Evolutionary conservation across 1,140 invertebrate species (phyloP), one percentile per base, ranked within the genome.

Genomic region (Rhopalosiphum maidis): DNA sequence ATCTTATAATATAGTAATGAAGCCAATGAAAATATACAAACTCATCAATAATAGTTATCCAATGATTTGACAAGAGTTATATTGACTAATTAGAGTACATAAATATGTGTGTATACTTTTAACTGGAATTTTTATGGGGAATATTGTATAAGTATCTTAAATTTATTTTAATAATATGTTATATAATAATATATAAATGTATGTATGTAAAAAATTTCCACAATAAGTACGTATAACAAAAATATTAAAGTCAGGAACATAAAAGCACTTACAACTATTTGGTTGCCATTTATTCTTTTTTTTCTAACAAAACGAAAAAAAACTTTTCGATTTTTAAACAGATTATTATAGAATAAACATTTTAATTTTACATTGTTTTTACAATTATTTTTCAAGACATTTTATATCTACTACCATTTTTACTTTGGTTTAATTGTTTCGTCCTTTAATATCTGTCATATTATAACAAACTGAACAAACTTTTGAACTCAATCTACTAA

Each of bases 181-280:
- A 89, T 89, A 55, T 54, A 54, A 89, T 55, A 89, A 22, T 83
- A 92, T 83, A 92, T 93, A 93, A 85, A 93, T 54, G 91, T 93
- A 54, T 85, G 35, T 85, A 93, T 93, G 48, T 85, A 93, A 93
- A 91, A 93, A 93, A 93, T 86, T 35, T 93, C 30, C 82, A 86
- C 23, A 93, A 54, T 92, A 92, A 83, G 46, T 55, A 93, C 6
- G 23, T 86, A 86, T 91, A 91, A 91, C 90, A 77, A 93, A 93
- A 85, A 85, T 93, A 85, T 86, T 86, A 93, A 91, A 54, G 30
- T 82, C 82, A 93, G 82, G 91, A 93, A 93, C 91, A 86, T 93
- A 86, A 92, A 93, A 93, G 82, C 82, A 85, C 91, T 93, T 93
- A 86, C 30, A 37, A 60, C 77, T 92, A 92, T 92, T 92, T 83